Evolutionary conservation across 2,113 vertebrate genomes (phyloP).

Genomic region (Anolis sagrei): DNA sequence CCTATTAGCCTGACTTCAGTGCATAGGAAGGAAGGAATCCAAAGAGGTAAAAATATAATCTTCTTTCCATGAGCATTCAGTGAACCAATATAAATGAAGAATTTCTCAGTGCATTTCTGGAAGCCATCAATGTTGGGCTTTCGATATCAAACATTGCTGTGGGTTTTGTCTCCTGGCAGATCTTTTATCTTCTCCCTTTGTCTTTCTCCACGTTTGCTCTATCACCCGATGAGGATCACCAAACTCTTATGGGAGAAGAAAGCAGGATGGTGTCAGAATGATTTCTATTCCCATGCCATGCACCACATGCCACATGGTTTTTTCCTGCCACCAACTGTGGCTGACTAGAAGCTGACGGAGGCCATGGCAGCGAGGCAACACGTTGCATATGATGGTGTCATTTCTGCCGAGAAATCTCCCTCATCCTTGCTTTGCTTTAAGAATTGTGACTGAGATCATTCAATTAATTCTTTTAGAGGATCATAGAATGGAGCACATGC

Average conservation of each 20-base stretch:
- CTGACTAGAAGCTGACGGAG: conserved; percentile 37
- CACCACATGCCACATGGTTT: conserved; percentile 37
- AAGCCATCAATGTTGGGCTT: conserved; percentile 28
- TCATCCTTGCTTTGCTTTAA: not conserved
- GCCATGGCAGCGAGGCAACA: not conserved
- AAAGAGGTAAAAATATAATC: not conserved
- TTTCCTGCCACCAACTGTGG: conserved; percentile 40
- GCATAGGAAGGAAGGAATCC: too few species aligned
- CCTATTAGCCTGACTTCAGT: too few species aligned
- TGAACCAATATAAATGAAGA: conserved; percentile 37
- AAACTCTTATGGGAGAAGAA: conserved; percentile 17
- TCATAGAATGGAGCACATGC: not conserved
- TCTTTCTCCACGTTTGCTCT: not conserved
- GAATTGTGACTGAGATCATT: not conserved
- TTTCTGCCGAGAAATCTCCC: not conserved
- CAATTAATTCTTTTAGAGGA: conserved; percentile 11
- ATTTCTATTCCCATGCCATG: conserved; percentile 38
- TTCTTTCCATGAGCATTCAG: conserved; percentile 21
- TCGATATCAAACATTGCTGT: not conserved
- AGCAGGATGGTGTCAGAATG: conserved; percentile 24
- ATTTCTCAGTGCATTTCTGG: conserved; percentile 60
- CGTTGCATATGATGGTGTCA: not conserved
- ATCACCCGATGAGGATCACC: conserved; percentile 42
- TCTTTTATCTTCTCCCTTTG: conserved; percentile 9
- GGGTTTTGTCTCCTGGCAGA: conserved; percentile 39